Base-by-base conservation (phyloP, 2,888 invertebrate species). In the Tenthredo mesomela region DNA sequence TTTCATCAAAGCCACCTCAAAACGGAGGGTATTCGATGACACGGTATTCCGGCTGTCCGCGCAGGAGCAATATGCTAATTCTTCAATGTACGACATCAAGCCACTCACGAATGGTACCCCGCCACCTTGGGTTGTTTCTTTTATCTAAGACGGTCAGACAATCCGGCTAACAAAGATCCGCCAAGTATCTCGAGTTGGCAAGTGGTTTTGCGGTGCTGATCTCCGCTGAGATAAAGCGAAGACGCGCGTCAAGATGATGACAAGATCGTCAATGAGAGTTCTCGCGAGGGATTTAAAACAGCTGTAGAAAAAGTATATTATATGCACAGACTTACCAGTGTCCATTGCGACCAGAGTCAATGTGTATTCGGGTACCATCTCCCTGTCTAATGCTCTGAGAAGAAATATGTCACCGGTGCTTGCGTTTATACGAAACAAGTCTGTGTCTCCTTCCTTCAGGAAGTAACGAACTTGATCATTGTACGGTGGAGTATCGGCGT, bases 331-430 rank as follows among this genome's bases (percentile, higher is more conserved):
- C 95, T 95, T 94, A 98, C 98, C 98, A 89, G 98, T 98, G 94
- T 98, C 98, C 97, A 98, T 98, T 86, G 98, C 98, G 86, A 98
- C 97, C 83, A 98, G 95, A 2, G 97, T 97, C 88, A 98, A 94
- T 82, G 96, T 96, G 92, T 98, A 98, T 94, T 97, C 97, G 86
- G 96, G 95, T 90, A 97, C 97, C 87, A 95, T 94, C 94, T 98
- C 98, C 83, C 98, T 95, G 93, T 98, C 98, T 90, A 98, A 94
- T 0, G 97, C 96, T 89, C 97, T 94, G 89, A 97, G 94, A 88
- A 98, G 95, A 85, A 97, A 97, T 91, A 99, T 97, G 93, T 98
- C 97, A 47, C 99, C 99, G 70, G 97, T 97, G 84, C 97, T 97
- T 6, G 98, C 97, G 93, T 98, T 97, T 90, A 99, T 97, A 90